Conservation (phyloP, 2,113 vertebrate species). For the Abramis brama region DNA sequence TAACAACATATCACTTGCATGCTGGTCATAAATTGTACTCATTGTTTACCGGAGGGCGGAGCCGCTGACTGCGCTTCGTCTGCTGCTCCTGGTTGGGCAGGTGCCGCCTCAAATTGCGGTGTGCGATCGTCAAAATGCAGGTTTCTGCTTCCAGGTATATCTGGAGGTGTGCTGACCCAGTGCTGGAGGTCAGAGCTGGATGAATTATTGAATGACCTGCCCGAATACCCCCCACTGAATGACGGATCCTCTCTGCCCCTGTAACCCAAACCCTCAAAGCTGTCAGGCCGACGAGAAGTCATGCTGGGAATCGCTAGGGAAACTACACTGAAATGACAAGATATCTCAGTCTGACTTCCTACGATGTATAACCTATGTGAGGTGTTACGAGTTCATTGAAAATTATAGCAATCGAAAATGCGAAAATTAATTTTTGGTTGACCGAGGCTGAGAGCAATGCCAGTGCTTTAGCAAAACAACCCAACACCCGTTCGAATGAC, state of each 20-base stretch:
- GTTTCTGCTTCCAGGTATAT: slow-evolving; percentile 95
- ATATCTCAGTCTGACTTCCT: not conserved
- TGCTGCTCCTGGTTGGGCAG: slow-evolving; percentile 66
- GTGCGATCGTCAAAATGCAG: slow-evolving; percentile 86
- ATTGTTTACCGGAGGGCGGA: slow-evolving; percentile 71
- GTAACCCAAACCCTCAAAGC: slow-evolving; percentile 89
- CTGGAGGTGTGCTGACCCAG: slow-evolving; percentile 91
- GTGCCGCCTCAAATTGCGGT: slow-evolving; percentile 77
- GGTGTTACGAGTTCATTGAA: slow-evolving; percentile 1
- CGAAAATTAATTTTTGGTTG: not conserved
- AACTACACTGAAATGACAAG: not conserved
- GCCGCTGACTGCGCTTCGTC: slow-evolving; percentile 68
- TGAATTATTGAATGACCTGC: slow-evolving; percentile 77
- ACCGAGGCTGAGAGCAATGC: not conserved
- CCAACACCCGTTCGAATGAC: not conserved
- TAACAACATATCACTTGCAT: not conserved
- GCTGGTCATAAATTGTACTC: not conserved
- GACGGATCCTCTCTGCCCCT: slow-evolving; percentile 81
- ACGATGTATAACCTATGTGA: not conserved
- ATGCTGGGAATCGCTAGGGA: slow-evolving; percentile 65
- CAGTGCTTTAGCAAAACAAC: slow-evolving; percentile 41
- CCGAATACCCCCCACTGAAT: slow-evolving; percentile 69
- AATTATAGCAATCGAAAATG: not conserved
- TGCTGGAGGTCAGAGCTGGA: slow-evolving; percentile 77
- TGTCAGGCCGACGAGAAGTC: slow-evolving; percentile 89